Conservation (phyloP, 2,113 vertebrate species). For the Lanius ludovicianus region DNA sequence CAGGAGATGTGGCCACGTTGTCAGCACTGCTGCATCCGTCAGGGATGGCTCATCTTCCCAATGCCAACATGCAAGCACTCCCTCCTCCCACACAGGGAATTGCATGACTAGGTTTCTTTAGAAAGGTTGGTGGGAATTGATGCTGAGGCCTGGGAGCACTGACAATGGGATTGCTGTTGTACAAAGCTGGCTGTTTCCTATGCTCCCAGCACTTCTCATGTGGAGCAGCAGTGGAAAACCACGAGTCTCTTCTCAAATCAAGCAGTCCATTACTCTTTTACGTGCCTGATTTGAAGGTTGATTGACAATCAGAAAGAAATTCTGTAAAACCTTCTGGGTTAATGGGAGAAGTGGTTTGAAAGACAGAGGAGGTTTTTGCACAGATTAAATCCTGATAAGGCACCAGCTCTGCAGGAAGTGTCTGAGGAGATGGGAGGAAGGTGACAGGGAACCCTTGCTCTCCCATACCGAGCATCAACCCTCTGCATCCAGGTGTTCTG, state of each 20-base stretch:
- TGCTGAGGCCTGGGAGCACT: not conserved
- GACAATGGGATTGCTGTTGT: not conserved
- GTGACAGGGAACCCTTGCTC: not conserved
- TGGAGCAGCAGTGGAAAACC: not conserved
- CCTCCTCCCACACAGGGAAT: not conserved
- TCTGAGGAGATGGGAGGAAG: not conserved
- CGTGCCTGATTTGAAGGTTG: not conserved
- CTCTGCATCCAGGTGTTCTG: not conserved
- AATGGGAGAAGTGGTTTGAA: not conserved
- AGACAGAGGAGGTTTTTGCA: not conserved
- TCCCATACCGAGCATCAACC: rapidly evolving
- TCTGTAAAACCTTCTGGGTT: not conserved
- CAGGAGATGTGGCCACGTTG: rapidly evolving
- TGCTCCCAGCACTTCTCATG: not conserved
- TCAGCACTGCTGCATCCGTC: not conserved
- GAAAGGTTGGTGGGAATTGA: not conserved
- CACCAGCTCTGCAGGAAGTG: not conserved
- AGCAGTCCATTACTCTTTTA: rapidly evolving
- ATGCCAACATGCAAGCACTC: not conserved
- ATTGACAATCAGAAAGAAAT: rapidly evolving
- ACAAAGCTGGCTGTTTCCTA: not conserved
- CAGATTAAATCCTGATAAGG: not conserved
- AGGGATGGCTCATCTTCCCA: not conserved
- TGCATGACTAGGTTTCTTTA: not conserved
- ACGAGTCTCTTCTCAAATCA: not conserved